A percentile compares a stretch with the other conserved stretches of the same genome.
Conservation (phyloP, 2,797 vertebrate genomes). For the Onychomys leucogaster region DNA sequence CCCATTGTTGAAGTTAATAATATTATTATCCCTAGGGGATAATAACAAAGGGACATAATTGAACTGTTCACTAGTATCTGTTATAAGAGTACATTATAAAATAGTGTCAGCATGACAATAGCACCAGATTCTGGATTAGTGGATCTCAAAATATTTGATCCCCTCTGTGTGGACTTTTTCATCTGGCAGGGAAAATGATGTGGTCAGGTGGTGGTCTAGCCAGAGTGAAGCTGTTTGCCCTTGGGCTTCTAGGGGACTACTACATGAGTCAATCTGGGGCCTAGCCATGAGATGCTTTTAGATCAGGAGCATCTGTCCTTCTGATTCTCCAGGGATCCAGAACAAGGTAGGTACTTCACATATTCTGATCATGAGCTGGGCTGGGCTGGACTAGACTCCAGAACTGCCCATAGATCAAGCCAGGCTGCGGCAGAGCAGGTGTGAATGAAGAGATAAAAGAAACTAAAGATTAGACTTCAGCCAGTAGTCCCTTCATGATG, state of each 20-base stretch:
- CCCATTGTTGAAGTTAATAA: conserved; percentile 10
- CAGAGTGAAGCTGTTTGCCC: neutral
- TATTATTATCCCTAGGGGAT: neutral
- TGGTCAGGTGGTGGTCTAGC: neutral
- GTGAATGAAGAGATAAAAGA: neutral
- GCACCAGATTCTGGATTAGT: neutral
- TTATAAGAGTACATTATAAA: neutral
- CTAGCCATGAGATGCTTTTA: too few species aligned
- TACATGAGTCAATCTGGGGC: rapidly evolving
- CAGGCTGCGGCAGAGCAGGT: rapidly evolving
- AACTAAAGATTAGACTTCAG: neutral
- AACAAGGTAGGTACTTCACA: neutral
- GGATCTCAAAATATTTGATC: neutral
- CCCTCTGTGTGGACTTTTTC: neutral
- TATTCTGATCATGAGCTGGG: neutral
- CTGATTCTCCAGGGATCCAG: neutral
- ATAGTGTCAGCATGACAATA: neutral
- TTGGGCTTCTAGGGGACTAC: neutral
- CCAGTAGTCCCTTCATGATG: neutral
- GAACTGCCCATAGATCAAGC: neutral
- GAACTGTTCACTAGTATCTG: neutral
- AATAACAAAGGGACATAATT: neutral
- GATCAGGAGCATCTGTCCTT: too few species aligned
- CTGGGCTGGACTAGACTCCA: neutral
- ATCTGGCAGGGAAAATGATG: neutral